Base-by-base conservation (phyloP, 2,113 vertebrate species). In the Lycocorax pyrrhopterus region DNA sequence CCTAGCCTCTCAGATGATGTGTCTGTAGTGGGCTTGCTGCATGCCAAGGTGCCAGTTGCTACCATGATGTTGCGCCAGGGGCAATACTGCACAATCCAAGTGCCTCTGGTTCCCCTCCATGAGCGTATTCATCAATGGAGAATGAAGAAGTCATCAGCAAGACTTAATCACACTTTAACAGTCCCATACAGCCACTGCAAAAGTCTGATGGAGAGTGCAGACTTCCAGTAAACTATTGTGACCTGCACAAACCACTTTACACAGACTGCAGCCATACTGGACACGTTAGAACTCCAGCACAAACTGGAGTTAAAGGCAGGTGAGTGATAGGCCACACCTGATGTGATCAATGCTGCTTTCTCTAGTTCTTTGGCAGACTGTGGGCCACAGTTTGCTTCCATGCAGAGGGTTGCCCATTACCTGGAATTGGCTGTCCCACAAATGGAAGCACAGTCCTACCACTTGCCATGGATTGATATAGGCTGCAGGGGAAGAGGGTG, bases 201-300 rank as follows among this genome's bases (percentile, higher is more conserved):
- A 89, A 90, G 15, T 39, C 32, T 59, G 44, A 59, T 7, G 17
- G 15, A 69, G 10, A 4, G 11, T 22, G 6, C 9, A 83, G 32
- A 49, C 16, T 59, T 52, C 17, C 15, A 30, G 44, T 21, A 49
- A 27, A 49, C 4, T 27, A 7, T 3, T 5, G 4, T 29, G 44
- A 14, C n/a, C n/a, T 59, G 55, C 80, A 74, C 25, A 58, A 58
- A 78, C 32, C 13, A 8, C 37, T 26, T 46, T 25, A 21, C 15
- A 7, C 15, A 39, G 47, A 30, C 13, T 63, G 32, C 19, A 69
- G n/a, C 21, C 5, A 3, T n/a, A 22, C n/a, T 3, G 4, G 27
- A 43, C 5, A 10, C 0, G 0, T 33, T 33, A 44, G 35, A 53
- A 44, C 8, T 35, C 18, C 35, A 41, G 12, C 5, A 30, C 0